phyloP scores from a whole-genome alignment of 1,140 invertebrate genomes.

The Papilio helenus region DNA sequence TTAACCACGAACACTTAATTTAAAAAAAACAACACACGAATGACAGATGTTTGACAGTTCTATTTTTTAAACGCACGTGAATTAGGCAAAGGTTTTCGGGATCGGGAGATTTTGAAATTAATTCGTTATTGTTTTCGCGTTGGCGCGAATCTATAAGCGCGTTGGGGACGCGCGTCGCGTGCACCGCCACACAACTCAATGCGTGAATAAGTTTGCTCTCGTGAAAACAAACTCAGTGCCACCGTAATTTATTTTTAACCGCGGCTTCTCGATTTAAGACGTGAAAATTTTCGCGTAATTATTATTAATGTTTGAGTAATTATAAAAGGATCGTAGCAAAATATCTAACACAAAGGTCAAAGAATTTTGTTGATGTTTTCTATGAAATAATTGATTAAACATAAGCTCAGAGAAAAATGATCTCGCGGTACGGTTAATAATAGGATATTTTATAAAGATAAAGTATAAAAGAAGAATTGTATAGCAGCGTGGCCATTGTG shows the following conservation, averaged over 20 bases:
- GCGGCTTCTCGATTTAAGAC: background rate
- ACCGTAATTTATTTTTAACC: constrained; percentile 42
- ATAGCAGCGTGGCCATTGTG: background rate
- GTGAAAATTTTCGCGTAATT: background rate
- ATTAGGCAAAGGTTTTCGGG: constrained; percentile 45
- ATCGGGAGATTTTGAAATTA: constrained; percentile 33
- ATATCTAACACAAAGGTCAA: background rate
- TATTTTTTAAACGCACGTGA: constrained; percentile 43
- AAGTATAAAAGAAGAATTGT: background rate
- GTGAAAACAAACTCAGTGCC: constrained; percentile 62
- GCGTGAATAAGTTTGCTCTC: constrained; percentile 57
- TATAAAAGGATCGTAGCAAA: too few relatives aligned
- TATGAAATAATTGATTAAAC: background rate
- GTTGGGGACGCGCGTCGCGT: constrained; percentile 72
- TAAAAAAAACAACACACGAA: constrained; percentile 47
- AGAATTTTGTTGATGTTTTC: background rate
- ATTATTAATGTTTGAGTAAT: background rate
- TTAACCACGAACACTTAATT: constrained; percentile 45
- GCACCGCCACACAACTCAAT: constrained; percentile 62
- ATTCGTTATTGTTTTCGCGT: constrained; percentile 55
- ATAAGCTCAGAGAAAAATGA: background rate
- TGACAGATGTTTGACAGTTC: constrained; percentile 48
- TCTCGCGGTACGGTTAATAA: background rate
- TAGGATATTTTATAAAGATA: background rate
- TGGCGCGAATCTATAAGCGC: constrained; percentile 67